Conservation (phyloP, 2,888 invertebrate species). For the Ypsolopha scabrella region DNA sequence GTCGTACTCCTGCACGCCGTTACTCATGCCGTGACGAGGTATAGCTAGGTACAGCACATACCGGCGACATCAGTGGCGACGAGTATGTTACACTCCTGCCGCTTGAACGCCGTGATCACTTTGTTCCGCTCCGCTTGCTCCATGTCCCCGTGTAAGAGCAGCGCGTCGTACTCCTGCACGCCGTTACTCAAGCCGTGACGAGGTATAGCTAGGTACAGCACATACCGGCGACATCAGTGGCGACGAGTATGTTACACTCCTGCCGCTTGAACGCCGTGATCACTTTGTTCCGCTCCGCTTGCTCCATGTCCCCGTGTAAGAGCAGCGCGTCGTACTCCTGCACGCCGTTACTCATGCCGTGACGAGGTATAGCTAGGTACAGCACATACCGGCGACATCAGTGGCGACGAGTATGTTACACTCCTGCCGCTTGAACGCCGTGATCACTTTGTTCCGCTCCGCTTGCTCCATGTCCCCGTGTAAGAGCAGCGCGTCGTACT, state of each 20-base stretch:
- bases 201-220: not conserved
- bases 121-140: constrained; percentile 97
- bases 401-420: constrained; percentile 92
- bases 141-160: constrained; percentile 97
- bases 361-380: too few species aligned
- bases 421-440: constrained; percentile 91
- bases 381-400: constrained; percentile 81
- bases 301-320: constrained; percentile 98
- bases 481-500: constrained; percentile 86
- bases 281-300: constrained; percentile 96
- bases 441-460: constrained; percentile 97
- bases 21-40: too few species aligned
- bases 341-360: constrained; percentile 40
- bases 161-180: constrained; percentile 86
- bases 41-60: constrained; percentile 25
- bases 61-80: constrained; percentile 95
- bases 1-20: constrained; percentile 82
- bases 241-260: constrained; percentile 89
- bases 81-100: constrained; percentile 86
- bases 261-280: constrained; percentile 94
- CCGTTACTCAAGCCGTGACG: constrained; percentile 20
- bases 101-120: constrained; percentile 95
- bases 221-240: constrained; percentile 90
- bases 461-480: constrained; percentile 99
- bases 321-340: constrained; percentile 89